Conservation (phyloP, 2,797 vertebrate species). For the Eutrigla gurnardus region DNA sequence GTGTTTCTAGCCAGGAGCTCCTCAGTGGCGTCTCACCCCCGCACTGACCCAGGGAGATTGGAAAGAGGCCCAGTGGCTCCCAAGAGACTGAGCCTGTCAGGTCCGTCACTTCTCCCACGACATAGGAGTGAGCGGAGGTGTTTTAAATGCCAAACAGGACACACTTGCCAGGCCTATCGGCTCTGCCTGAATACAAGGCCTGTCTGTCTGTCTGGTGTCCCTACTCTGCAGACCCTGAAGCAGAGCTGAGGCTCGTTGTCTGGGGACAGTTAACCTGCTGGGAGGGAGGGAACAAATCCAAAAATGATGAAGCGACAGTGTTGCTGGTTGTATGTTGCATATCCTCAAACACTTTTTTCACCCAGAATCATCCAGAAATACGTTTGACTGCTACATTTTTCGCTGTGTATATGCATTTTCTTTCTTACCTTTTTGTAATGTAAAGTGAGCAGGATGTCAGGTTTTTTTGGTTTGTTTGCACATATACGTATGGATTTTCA, state of each 20-base stretch:
- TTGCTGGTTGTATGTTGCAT: slow-evolving; percentile 43
- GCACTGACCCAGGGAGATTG: slow-evolving; percentile 83
- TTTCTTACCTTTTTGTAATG: slow-evolving; percentile 9
- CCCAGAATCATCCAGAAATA: slow-evolving; percentile 53
- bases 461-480: slow-evolving; percentile 46
- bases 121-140: slow-evolving; percentile 79
- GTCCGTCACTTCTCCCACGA: slow-evolving; percentile 81
- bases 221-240: slow-evolving; percentile 75
- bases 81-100: slow-evolving; percentile 82
- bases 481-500: slow-evolving; percentile 54
- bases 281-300: slow-evolving; percentile 63
- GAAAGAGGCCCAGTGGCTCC: slow-evolving; percentile 79
- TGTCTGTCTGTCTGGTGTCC: slow-evolving; percentile 74
- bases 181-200: slow-evolving; percentile 76
- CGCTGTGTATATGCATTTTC: slow-evolving; percentile 26
- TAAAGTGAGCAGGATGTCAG: slow-evolving; percentile 27
- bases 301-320: slow-evolving; percentile 53
- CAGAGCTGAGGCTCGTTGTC: slow-evolving; percentile 75
- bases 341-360: slow-evolving; percentile 28
- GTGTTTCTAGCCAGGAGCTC: slow-evolving; percentile 82
- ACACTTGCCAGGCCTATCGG: slow-evolving; percentile 77
- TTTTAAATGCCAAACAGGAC: slow-evolving; percentile 85
- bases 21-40: slow-evolving; percentile 74
- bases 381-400: slow-evolving; percentile 27
- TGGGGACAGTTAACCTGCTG: slow-evolving; percentile 71